phyloP scores from a whole-genome alignment of 1,140 invertebrate species.

The Orussus abietinus region DNA sequence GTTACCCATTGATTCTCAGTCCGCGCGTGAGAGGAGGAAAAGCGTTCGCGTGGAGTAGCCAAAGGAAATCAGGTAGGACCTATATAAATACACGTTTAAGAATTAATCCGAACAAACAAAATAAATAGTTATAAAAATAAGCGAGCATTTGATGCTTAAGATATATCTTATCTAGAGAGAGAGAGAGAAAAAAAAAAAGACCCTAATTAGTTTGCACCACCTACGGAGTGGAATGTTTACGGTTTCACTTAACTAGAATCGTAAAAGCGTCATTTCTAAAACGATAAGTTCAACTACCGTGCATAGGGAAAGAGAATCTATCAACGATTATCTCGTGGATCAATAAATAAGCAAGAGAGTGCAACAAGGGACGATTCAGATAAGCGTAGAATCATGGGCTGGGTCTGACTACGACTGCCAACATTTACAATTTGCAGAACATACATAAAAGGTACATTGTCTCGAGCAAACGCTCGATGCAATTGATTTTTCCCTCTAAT shows the following conservation, averaged over 20 bases:
- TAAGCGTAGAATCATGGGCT: no score
- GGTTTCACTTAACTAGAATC: conserved; percentile 43
- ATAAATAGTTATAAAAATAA: conserved; percentile 55
- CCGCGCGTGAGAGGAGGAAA: no score
- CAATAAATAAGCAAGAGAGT: conserved; percentile 51
- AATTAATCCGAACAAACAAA: conserved; percentile 43
- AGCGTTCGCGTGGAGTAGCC: neutral
- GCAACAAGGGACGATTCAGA: conserved; percentile 49
- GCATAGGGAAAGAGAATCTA: conserved; percentile 31
- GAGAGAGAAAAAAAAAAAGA: conserved; percentile 28
- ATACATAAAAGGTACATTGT: no score
- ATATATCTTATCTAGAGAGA: no score
- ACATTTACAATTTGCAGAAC: no score
- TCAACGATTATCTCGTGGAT: conserved; percentile 42
- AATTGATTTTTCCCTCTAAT: no score
- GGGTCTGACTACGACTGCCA: no score
- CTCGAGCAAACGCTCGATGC: no score
- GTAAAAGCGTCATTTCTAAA: conserved; percentile 47
- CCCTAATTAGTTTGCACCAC: conserved; percentile 47
- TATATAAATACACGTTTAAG: conserved; percentile 28
- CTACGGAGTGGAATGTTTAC: conserved; percentile 49
- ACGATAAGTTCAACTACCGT: conserved; percentile 40
- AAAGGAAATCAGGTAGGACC: conserved; percentile 14
- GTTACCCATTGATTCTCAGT: no score
- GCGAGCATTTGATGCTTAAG: conserved; percentile 47